Conservation (phyloP, 2,888 invertebrate species). For the Rosalia funebris region DNA sequence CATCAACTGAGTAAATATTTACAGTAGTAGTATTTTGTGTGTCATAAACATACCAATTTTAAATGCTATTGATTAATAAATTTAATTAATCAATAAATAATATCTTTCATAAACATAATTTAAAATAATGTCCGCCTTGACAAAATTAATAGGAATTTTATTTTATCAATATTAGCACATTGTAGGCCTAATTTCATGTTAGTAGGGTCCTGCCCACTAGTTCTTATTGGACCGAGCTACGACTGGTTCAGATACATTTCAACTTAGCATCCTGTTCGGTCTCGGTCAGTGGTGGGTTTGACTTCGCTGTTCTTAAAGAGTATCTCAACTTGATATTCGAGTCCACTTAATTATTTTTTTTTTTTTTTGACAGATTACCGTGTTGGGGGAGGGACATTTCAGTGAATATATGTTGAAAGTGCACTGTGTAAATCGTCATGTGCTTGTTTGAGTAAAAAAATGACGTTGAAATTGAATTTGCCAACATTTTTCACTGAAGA, state of each 20-base stretch:
- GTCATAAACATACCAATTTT: no score
- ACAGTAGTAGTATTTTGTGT: no score
- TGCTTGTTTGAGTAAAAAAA: background rate
- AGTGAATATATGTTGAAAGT: background rate
- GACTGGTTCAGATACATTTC: slow-evolving; percentile 27
- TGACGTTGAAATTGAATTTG: background rate
- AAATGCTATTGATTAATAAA: no score
- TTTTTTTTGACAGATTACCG: slow-evolving; percentile 3
- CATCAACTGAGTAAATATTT: no score
- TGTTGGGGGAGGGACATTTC: background rate
- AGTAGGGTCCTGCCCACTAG: slow-evolving; percentile 31
- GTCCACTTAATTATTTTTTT: background rate
- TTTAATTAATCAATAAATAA: no score
- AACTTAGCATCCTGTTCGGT: slow-evolving; percentile 18
- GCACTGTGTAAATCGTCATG: background rate
- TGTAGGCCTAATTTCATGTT: background rate
- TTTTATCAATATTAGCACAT: no score
- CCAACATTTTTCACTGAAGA: slow-evolving; percentile 5
- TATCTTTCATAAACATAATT: no score
- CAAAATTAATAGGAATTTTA: no score
- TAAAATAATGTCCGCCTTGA: no score
- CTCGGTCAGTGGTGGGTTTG: slow-evolving; percentile 21
- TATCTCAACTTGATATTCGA: slow-evolving; percentile 10
- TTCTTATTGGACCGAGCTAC: slow-evolving; percentile 35
- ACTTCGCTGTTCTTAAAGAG: slow-evolving; percentile 17